Percentiles rank a stretch among this genome's conserved stretches.
These are phyloP conservation scores for Calyptommatus sinebrachiatus DNA, from an alignment of 2,113 vertebrate genomes.

Conservation along the genomic window DNA sequence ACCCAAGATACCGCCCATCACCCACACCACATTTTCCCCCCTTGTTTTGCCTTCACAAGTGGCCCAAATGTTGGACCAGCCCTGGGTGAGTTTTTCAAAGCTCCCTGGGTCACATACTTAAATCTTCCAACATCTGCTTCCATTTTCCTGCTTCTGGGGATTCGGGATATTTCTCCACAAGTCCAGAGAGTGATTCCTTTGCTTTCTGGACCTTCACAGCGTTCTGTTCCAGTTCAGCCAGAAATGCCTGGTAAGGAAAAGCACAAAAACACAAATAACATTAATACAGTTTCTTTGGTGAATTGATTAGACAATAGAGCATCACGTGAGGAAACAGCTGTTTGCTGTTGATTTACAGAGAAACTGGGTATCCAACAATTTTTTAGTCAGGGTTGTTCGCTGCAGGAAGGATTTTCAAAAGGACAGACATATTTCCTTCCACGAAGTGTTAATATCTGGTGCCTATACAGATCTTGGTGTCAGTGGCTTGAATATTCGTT, in stretches of 20 bases:
- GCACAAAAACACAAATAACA: neutral
- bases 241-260: slow-evolving; percentile 75
- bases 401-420: no score
- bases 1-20: no score
- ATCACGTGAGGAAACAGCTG: neutral
- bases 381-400: no score
- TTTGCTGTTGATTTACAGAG: neutral
- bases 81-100: neutral
- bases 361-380: no score
- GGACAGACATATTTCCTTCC: no score
- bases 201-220: slow-evolving; percentile 87
- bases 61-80: slow-evolving; percentile 1
- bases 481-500: no score
- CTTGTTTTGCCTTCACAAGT: slow-evolving; percentile 25
- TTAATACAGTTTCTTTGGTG: neutral
- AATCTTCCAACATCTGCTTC: slow-evolving; percentile 89
- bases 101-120: slow-evolving; percentile 77
- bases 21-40: slow-evolving; percentile 30
- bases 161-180: slow-evolving; percentile 86
- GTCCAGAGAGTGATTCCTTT: slow-evolving; percentile 80
- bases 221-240: slow-evolving; percentile 87
- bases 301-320: neutral
- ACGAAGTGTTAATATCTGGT: no score
- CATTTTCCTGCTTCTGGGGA: slow-evolving; percentile 89
- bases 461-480: no score